Evolutionary conservation across 2,888 invertebrate genomes (phyloP), one percentile per base, ranked within the genome.

Genomic region (Sarcophaga variegata): DNA sequence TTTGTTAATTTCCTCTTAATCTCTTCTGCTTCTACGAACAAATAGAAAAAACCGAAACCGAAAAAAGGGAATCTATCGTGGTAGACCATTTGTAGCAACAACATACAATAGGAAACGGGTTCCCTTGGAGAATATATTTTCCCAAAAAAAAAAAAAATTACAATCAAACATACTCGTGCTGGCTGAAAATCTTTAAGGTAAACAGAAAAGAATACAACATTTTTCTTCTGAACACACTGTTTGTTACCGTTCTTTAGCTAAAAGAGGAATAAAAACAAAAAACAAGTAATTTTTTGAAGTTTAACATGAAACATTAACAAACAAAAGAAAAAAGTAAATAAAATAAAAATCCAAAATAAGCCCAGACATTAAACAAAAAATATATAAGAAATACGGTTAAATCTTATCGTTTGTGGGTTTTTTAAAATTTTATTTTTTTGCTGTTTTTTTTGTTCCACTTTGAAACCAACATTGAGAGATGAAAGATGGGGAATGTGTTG

Each of bases 251-350:
- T 80, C 79, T 89, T 80, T 81, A 83, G 82, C 79, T 89, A 88
- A 76, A 89, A 76, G 86, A 2, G 87, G 87, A 88, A 81, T 70
- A 86, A 90, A 91, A 45, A 37, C n/a, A 22, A 47, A 27, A 20
- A 64, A 64, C 45, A 71, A 49, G 17, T 37, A 37, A 37, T 37
- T 37, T 37, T 37, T 0, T 37, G 54, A 17, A 54, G 17, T n/a
- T 62, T 20, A 67, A 22, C 20, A 69, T 54, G 12, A 67, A 64
- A 74, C 2, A n/a, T 74, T 49, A 67, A 74, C 63, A 25, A 27
- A 62, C 67, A 25, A 27, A 60, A 74, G 27, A 74, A 90, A 37
- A 37, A 91, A 90, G 10, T 25, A n/a, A 25, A 22, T 5, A 47
- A 67, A 74, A 27, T 37, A 37, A 37, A 11, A 45, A 11, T 4